These are phyloP conservation scores for Germaria angustata DNA, from an alignment of 2,888 invertebrate genomes.

Conservation along the genomic window DNA sequence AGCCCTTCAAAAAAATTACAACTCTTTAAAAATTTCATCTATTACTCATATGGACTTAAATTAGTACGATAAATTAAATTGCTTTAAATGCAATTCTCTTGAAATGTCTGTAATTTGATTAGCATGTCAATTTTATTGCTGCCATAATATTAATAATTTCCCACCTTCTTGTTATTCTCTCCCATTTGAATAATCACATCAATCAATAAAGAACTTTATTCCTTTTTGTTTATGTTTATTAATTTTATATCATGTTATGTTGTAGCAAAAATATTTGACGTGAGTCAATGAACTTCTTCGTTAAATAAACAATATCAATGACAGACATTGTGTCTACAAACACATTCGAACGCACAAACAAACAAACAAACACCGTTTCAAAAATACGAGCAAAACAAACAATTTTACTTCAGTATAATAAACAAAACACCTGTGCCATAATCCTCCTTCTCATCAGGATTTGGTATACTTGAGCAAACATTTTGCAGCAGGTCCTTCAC, in stretches of 20 bases:
- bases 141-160: background rate
- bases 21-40: too few relatives aligned
- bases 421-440: constrained; percentile 61
- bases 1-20: too few relatives aligned
- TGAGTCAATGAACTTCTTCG: constrained; percentile 58
- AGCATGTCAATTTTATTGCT: background rate
- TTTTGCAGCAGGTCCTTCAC: constrained; percentile 23
- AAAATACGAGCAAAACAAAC: constrained; percentile 3
- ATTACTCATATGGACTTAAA: too few relatives aligned
- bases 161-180: background rate
- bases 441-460: background rate
- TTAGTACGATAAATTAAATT: too few relatives aligned
- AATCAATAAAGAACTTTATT: constrained; percentile 13
- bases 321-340: constrained; percentile 52
- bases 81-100: background rate
- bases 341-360: constrained; percentile 1
- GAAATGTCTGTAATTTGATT: background rate
- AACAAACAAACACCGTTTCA: background rate
- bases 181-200: constrained; percentile 5
- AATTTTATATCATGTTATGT: background rate
- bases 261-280: constrained; percentile 10
- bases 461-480: constrained; percentile 5
- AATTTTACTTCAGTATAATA: constrained; percentile 33
- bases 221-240: background rate
- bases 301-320: constrained; percentile 55